These are phyloP conservation scores for Nannoperca australis DNA, from an alignment of 2,797 vertebrate genomes.

Conservation along the genomic window DNA sequence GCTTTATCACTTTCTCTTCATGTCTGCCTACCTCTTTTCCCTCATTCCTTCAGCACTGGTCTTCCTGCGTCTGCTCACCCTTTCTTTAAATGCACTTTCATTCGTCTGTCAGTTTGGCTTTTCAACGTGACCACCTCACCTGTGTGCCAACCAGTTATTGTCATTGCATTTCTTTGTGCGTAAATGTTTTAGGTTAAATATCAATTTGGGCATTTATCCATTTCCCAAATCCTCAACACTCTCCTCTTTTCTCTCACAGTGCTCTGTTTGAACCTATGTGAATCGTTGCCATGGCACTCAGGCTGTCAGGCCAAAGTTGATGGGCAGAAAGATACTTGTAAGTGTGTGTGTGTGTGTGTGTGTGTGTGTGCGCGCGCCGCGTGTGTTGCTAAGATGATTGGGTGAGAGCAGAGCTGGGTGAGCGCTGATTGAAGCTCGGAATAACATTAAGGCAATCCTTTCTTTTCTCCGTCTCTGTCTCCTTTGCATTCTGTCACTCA, in stretches of 20 bases:
- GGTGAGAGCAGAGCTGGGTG: conserved; percentile 51
- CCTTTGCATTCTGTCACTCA: conserved; percentile 66
- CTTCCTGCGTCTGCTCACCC: conserved; percentile 16
- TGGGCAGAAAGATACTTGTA: conserved; percentile 59
- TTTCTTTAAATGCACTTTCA: conserved; percentile 44
- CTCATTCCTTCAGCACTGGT: conserved; percentile 22
- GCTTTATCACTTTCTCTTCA: conserved; percentile 68
- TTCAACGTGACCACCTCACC: conserved; percentile 35
- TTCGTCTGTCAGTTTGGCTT: conserved; percentile 30
- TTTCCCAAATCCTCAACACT: conserved; percentile 19
- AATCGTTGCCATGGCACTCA: conserved; percentile 64
- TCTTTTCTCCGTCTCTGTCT: conserved; percentile 58
- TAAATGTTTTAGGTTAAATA: conserved; percentile 1
- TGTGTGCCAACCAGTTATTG: conserved; percentile 18
- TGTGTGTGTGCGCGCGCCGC: conserved; percentile 21
- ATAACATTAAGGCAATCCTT: conserved; percentile 71
- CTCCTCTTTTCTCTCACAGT: neutral
- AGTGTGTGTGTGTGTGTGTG: conserved; percentile 7
- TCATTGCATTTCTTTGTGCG: neutral
- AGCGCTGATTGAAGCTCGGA: conserved; percentile 69
- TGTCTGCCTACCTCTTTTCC: conserved; percentile 51
- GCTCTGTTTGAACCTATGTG: conserved; percentile 48
- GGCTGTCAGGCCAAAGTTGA: conserved; percentile 69
- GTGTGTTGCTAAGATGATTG: conserved; percentile 59
- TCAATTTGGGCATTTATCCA: conserved; percentile 15